Evolutionary conservation across 2,888 invertebrate species (phyloP), one percentile per base, ranked within the genome.

Genomic region (Argyresthia goedartella): DNA sequence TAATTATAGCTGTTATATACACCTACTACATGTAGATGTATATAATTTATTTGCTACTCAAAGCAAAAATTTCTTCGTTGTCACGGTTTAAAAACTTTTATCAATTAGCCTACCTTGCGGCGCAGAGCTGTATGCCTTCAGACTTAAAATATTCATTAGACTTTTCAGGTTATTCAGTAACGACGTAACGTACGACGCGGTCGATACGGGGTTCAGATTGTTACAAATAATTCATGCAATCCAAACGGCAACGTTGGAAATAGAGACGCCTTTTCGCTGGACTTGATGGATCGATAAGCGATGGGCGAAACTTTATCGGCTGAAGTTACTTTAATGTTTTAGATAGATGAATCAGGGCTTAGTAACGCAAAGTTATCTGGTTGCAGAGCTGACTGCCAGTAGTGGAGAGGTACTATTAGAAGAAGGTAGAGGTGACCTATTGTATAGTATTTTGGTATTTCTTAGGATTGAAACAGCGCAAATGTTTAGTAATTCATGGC

Each of bases 211-310:
- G 25, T 25, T 56, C 51, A 51, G 54, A 53, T 57, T 56, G 25
- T 55, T 53, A 54, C 58, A 59, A 64, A 69, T 69, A 69, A 67
- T 69, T 67, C 60, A 71, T 60, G 67, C 60, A 66, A 67, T 61
- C 58, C 59, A 59, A 67, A 61, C 57, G 56, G 50, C 14, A 41
- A 52, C 6, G 10, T 15, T 45, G 45, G 25, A 45, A 45, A 45
- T 45, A 45, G 45, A 45, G 10, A 25, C 15, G 11, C 16, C 45
- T 13, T 45, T 45, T 45, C n/a, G 14, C 13, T 4, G 15, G 14
- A 44, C 9, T 9, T 9, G 13, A 9, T 45, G 14, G 15, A 45
- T 45, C 45, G 45, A 45, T 45, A 15, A 15, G 11, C 45, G 45
- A 16, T 13, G 10, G 45, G n/a, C 14, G 14, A 45, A 25, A 25